A percentile compares a stretch with the other conserved stretches of the same genome.
phyloP scores from a whole-genome alignment of 2,113 vertebrate species.

The Lichenostomus cassidix region DNA sequence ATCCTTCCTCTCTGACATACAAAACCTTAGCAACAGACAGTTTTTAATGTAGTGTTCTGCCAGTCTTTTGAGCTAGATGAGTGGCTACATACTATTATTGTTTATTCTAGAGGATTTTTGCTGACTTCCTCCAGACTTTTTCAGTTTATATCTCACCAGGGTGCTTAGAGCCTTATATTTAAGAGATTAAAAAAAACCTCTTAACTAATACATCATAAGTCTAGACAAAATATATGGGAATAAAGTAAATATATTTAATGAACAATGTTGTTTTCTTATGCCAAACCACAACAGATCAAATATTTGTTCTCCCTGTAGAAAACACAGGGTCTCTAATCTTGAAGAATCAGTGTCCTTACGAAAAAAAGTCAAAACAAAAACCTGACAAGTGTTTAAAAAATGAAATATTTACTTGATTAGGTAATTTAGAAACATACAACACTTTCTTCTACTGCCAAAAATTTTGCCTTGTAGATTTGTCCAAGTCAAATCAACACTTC shows the following conservation, averaged over 20 bases:
- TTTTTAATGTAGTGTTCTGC: background rate
- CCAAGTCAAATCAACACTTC: slow-evolving; percentile 70
- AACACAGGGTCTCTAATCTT: slow-evolving; percentile 51
- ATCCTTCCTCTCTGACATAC: background rate
- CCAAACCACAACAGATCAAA: slow-evolving; percentile 59
- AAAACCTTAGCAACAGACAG: background rate
- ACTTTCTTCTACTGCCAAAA: slow-evolving; percentile 66
- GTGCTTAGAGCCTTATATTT: slow-evolving; percentile 30
- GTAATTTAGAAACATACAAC: slow-evolving; percentile 67
- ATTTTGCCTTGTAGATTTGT: slow-evolving; percentile 66
- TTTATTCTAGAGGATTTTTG: slow-evolving; percentile 47
- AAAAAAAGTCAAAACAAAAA: slow-evolving; percentile 60
- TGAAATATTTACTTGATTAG: slow-evolving; percentile 71
- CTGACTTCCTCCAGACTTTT: slow-evolving; percentile 55
- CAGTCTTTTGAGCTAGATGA: background rate
- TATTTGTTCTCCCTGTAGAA: slow-evolving; percentile 61
- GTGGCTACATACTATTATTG: background rate
- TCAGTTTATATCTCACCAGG: slow-evolving; percentile 59
- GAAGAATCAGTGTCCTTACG: slow-evolving; percentile 55
- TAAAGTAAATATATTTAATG: slow-evolving; percentile 64
- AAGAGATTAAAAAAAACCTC: slow-evolving; percentile 47
- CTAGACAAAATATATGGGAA: slow-evolving; percentile 68
- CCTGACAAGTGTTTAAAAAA: slow-evolving; percentile 61
- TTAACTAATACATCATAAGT: slow-evolving; percentile 51
- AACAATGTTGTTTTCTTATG: slow-evolving; percentile 56